A percentile compares a stretch with the other conserved stretches of the same genome.
These are phyloP conservation scores for Synanthedon tipuliformis DNA, from an alignment of 2,888 invertebrate species.

Conservation along the genomic window DNA sequence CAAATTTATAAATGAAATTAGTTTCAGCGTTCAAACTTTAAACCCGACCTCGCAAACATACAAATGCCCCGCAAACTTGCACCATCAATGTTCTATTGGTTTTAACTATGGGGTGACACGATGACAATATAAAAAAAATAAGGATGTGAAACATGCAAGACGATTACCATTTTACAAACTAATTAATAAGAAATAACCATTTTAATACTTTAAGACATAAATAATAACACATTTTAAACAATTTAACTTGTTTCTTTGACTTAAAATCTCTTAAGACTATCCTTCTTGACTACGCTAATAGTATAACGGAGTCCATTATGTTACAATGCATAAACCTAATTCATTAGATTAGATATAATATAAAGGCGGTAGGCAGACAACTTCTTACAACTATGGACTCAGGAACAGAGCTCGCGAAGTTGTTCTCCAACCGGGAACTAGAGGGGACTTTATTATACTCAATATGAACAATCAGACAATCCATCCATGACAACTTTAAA, in stretches of 20 bases:
- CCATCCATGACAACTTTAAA: too few species aligned
- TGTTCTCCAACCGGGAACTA: background rate
- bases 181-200: conserved; percentile 71
- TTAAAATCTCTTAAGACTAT: conserved; percentile 67
- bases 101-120: conserved; percentile 31
- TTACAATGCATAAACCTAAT: conserved; percentile 61
- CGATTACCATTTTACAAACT: conserved; percentile 64
- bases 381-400: conserved; percentile 61
- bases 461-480: too few species aligned
- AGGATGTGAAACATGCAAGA: conserved; percentile 49
- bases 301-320: conserved; percentile 66
- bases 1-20: too few species aligned
- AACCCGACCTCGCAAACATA: too few species aligned
- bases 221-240: conserved; percentile 71
- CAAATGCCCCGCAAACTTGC: background rate
- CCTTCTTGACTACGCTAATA: conserved; percentile 63
- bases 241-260: conserved; percentile 70
- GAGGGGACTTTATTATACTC: too few species aligned
- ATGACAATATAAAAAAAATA: conserved; percentile 20
- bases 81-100: conserved; percentile 45
- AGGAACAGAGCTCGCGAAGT: conserved; percentile 48
- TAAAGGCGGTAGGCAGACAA: conserved; percentile 71
- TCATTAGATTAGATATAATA: conserved; percentile 48
- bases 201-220: conserved; percentile 71
- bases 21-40: too few species aligned